Percentiles rank a stretch among this genome's conserved stretches.
Evolutionary conservation across 2,113 vertebrate genomes (phyloP).

Genomic region (Brachypteracias leptosomus): DNA sequence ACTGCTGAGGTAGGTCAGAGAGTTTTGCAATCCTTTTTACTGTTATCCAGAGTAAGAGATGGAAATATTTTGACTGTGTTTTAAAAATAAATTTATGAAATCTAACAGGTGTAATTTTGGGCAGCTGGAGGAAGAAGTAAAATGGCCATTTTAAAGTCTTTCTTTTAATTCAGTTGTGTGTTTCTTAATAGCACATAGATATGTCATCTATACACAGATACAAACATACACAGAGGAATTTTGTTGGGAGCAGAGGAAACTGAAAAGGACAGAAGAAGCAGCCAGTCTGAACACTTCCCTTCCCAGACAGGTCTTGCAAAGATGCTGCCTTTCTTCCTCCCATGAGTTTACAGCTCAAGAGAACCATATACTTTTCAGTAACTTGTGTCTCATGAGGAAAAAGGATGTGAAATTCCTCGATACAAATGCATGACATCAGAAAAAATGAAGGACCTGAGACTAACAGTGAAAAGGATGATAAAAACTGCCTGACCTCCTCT

Average conservation of each 20-base stretch:
- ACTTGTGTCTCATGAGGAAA: not conserved
- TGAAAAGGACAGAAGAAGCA: not conserved
- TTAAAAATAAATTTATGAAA: not conserved
- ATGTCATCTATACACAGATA: not conserved
- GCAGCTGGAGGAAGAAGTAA: not conserved
- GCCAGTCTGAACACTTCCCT: not conserved
- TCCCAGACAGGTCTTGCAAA: accelerated
- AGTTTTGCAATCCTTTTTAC: not conserved
- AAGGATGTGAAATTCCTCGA: not conserved
- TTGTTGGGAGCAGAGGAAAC: not conserved
- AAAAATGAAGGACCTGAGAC: not conserved
- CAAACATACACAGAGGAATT: not conserved
- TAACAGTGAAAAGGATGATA: not conserved
- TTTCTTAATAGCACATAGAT: not conserved
- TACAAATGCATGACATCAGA: not conserved
- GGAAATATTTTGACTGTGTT: not conserved
- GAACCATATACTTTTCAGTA: not conserved
- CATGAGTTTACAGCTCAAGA: not conserved
- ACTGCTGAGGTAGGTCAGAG: not conserved
- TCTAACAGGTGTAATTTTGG: not conserved
- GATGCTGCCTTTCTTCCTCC: not conserved
- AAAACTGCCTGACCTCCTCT: not conserved
- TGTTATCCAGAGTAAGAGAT: not conserved
- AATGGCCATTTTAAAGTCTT: not conserved
- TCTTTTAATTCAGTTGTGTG: not conserved